Evolutionary conservation across 35 echinoderm and acorn worm genomes (phyloP).

Genomic region (Patiria miniata): DNA sequence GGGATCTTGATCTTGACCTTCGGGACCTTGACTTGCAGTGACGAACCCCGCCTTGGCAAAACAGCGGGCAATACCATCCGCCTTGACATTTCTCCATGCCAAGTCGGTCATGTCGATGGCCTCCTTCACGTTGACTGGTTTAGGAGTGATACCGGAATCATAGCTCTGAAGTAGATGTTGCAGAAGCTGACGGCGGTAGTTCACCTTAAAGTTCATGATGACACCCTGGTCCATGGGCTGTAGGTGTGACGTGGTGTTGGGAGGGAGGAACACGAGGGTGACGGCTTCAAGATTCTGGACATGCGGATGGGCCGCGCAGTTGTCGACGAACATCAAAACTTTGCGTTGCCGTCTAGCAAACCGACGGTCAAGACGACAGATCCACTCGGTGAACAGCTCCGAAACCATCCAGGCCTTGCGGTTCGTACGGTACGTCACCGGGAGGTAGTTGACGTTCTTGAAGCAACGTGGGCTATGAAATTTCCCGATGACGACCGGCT

Average conservation of each 20-base stretch:
- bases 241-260: slow-evolving; percentile 59
- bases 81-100: too few species aligned
- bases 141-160: neutral
- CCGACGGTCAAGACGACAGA: slow-evolving; percentile 36
- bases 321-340: slow-evolving; percentile 34
- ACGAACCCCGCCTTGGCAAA: too few species aligned
- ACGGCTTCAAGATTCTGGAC: slow-evolving; percentile 17
- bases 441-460: slow-evolving; percentile 34
- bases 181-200: neutral
- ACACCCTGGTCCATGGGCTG: slow-evolving; percentile 60
- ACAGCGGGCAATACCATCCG: too few species aligned
- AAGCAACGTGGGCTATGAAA: too few species aligned
- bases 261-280: slow-evolving; percentile 41
- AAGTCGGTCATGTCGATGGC: neutral
- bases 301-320: slow-evolving; percentile 33
- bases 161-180: neutral
- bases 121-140: neutral
- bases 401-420: too few species aligned
- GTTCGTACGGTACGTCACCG: slow-evolving; percentile 34
- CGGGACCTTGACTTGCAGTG: too few species aligned
- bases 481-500: too few species aligned
- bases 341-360: slow-evolving; percentile 6
- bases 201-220: neutral
- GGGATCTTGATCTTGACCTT: too few species aligned
- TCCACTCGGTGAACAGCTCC: too few species aligned